Base-by-base conservation (phyloP, 2,888 invertebrate species). In the Sturmia bella region DNA sequence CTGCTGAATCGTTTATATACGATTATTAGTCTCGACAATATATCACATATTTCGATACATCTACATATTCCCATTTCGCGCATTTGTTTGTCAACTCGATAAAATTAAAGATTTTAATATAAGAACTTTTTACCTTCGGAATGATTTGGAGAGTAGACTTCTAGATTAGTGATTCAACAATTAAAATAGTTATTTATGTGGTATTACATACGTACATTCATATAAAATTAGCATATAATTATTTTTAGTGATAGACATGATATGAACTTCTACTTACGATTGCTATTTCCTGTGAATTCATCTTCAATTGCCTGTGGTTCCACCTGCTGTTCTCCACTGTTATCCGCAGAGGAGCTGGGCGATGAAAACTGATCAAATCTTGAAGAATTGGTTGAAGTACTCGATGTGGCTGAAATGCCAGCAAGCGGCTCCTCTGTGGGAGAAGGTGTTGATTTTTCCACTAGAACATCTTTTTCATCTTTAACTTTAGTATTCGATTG, bases 401-500 rank as follows among this genome's bases (percentile, higher is more conserved):
- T 59, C 17, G 77, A 76, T 0, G 75, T 72, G 6, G 74, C 57
- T 0, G 78, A 32, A 32, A 32, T 27, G 32, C 77, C 63, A 32
- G 39, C 1, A 83, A 75, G 86, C 52, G 89, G 89, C 56, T 88
- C 88, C 59, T 89, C 88, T 3, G 87, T 84, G 63, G 73, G 85
- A 5, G 88, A 87, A 13, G 87, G 84, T 56, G 87, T 83, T 66
- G 83, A 84, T 75, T 87, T 87, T 37, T 89, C 89, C 11, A 89
- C 85, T 73, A 87, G 87, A 2, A 89, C 84, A 86, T 89, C 89
- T 70, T 90, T 90, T 41, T 90, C 89, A 84, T 90, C 87, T 17
- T 85, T 85, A 6, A 84, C 84, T 77, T 88, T 86, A 4, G 84
- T 85, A 45, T 87, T 87, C 7, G 86, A 86, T 82, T 87, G 87